These are phyloP conservation scores for Oncorhynchus gorbuscha DNA, from an alignment of 2,113 vertebrate genomes.

Conservation along the genomic window DNA sequence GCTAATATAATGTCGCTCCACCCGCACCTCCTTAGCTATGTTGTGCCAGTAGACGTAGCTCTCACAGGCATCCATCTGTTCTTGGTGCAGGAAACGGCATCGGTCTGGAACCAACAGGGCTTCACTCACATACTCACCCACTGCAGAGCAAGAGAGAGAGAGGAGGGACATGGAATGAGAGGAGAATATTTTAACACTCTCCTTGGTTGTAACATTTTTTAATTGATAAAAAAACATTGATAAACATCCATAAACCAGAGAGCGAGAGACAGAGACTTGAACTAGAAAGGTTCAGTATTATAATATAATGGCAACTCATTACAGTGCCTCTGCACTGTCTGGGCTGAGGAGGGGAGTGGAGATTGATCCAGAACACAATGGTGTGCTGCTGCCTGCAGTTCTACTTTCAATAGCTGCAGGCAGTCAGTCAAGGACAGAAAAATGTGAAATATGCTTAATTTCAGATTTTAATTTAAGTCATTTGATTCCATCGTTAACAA, in stretches of 20 bases:
- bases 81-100: conserved; percentile 86
- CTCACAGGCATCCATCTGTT: conserved; percentile 87
- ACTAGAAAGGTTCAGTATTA: no score
- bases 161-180: neutral
- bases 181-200: no score
- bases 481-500: no score
- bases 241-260: neutral
- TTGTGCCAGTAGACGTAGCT: conserved; percentile 84
- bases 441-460: neutral
- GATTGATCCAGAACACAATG: no score
- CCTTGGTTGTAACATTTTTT: neutral
- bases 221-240: no score
- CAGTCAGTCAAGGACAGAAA: conserved; percentile 7
- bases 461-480: neutral
- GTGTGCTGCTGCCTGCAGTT: neutral
- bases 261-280: neutral
- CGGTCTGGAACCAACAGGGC: conserved; percentile 85
- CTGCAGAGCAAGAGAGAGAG: conserved; percentile 56
- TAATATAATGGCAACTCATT: no score
- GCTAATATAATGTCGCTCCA: no score
- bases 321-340: no score
- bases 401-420: conserved; percentile 12
- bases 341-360: no score
- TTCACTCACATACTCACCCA: conserved; percentile 86
- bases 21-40: conserved; percentile 85